phyloP scores from a whole-genome alignment of 2,888 invertebrate genomes.

The Erynnis tages region DNA sequence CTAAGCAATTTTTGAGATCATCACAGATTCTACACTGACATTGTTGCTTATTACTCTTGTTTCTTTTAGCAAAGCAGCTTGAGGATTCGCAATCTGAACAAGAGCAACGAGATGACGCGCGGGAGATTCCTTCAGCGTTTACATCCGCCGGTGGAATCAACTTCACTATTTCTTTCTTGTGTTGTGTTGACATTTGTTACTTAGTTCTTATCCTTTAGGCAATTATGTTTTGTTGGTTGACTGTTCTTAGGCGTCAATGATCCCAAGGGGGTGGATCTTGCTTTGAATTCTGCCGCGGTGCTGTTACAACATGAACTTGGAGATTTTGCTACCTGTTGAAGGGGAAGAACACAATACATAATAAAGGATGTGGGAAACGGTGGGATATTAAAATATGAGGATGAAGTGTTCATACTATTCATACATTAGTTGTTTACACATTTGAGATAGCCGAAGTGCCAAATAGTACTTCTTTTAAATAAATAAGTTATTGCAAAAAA shows the following conservation, averaged over 20 bases:
- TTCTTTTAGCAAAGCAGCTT: constrained; percentile 42
- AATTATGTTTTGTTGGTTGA: constrained; percentile 39
- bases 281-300: constrained; percentile 22
- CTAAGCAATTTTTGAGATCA: background rate
- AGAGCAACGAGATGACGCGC: constrained; percentile 42
- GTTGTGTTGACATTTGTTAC: constrained; percentile 17
- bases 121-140: constrained; percentile 9
- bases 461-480: too few species aligned
- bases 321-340: constrained; percentile 38
- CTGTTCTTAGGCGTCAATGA: constrained; percentile 14
- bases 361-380: background rate
- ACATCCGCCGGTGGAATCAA: constrained; percentile 7
- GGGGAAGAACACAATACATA: background rate
- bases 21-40: constrained; percentile 14
- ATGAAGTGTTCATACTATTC: too few species aligned
- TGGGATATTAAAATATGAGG: background rate
- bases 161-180: background rate
- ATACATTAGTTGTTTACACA: too few species aligned
- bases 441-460: too few species aligned
- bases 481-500: too few species aligned
- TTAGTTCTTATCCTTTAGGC: constrained; percentile 17
- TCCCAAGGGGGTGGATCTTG: constrained; percentile 14
- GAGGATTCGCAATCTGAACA: constrained; percentile 48
- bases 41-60: constrained; percentile 13
- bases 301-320: constrained; percentile 38